Conservation (phyloP, 2,888 invertebrate species). For the Mamestra brassicae region DNA sequence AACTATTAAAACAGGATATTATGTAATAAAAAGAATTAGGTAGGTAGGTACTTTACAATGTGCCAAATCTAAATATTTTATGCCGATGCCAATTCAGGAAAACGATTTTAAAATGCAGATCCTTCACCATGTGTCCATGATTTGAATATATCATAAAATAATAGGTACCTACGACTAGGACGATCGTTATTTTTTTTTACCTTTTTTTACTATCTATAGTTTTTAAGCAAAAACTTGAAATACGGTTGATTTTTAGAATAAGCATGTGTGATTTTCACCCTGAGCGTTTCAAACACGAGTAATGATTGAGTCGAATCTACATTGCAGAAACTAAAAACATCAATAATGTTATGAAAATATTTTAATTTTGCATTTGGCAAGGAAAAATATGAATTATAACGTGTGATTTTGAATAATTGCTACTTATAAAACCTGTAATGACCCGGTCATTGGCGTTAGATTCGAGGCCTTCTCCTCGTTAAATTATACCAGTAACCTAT, state of each 20-base stretch:
- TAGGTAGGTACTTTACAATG: background rate
- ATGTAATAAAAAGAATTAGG: background rate
- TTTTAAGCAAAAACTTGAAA: too few relatives aligned
- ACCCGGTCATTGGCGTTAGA: conserved; percentile 28
- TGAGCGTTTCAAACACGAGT: background rate
- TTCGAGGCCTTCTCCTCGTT: background rate
- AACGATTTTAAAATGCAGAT: conserved; percentile 2
- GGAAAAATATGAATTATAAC: conserved; percentile 14
- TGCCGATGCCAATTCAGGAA: background rate
- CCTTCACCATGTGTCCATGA: background rate
- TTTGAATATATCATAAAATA: background rate
- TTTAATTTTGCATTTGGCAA: conserved; percentile 1
- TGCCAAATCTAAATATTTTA: background rate
- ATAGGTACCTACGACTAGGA: too few relatives aligned
- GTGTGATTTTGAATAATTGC: conserved; percentile 28
- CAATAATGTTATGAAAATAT: conserved; percentile 13
- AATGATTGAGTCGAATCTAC: background rate
- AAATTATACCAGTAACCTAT: background rate
- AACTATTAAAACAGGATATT: background rate
- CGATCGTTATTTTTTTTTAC: too few relatives aligned
- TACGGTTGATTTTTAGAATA: background rate
- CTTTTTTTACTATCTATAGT: background rate
- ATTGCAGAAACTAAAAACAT: conserved; percentile 10
- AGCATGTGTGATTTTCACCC: background rate
- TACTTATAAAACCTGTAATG: conserved; percentile 8